phyloP scores from a whole-genome alignment of 2,113 vertebrate genomes.

The Nasalis larvatus region DNA sequence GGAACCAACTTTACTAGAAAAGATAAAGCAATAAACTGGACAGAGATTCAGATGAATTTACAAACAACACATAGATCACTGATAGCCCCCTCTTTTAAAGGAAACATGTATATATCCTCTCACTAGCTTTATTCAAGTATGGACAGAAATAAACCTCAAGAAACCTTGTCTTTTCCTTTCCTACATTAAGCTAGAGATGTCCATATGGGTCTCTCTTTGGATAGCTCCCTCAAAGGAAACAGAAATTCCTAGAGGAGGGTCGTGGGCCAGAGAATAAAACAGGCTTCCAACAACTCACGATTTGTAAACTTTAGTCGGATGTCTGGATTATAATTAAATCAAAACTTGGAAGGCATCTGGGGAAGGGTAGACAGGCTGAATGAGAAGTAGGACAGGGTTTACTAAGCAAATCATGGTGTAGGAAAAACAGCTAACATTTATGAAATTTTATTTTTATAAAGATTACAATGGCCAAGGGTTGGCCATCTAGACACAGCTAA shows the following conservation, averaged over 20 bases:
- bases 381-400: neutral
- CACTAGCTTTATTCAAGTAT: neutral
- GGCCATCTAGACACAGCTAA: neutral
- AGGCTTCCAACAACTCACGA: neutral
- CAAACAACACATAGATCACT: neutral
- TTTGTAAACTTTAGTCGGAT: neutral
- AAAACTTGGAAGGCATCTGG: neutral
- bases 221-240: neutral
- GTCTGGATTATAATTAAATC: neutral
- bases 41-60: neutral
- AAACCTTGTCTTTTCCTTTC: conserved; percentile 2
- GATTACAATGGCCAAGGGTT: neutral
- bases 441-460: conserved; percentile 9
- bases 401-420: neutral
- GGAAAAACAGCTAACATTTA: neutral
- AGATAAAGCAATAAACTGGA: neutral
- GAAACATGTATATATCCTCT: neutral
- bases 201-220: neutral
- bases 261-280: neutral
- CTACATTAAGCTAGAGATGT: neutral
- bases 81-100: neutral
- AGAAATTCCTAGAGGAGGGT: neutral
- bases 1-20: neutral
- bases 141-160: conserved; percentile 23
- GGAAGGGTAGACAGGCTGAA: neutral